A percentile compares a stretch with the other conserved stretches of the same genome.
Evolutionary conservation across 2,113 vertebrate genomes (phyloP).

Genomic region (Clarias magur): DNA sequence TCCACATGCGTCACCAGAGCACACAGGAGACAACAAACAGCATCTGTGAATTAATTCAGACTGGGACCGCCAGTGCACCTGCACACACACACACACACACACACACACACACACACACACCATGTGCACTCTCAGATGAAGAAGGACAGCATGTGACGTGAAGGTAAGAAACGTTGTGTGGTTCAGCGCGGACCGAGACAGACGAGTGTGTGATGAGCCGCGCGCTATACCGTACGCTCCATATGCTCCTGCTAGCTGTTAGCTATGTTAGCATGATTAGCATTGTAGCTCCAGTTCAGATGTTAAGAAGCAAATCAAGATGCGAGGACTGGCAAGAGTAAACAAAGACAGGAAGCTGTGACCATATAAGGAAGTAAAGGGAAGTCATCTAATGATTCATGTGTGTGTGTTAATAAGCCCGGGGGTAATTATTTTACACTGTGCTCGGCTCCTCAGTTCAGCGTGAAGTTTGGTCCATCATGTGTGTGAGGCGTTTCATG

Average conservation of each 20-base stretch:
- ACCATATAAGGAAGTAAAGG: not conserved
- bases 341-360: not conserved
- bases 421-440: not conserved
- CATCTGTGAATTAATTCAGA: constrained; percentile 8
- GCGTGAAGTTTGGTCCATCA: not conserved
- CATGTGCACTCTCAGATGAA: not conserved
- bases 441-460: not conserved
- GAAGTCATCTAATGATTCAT: not conserved
- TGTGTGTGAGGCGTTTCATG: not conserved
- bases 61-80: not conserved
- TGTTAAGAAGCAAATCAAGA: not conserved
- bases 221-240: not conserved
- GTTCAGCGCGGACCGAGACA: not conserved
- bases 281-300: not conserved
- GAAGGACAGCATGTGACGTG: not conserved
- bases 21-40: not conserved
- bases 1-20: not conserved
- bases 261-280: not conserved
- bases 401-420: not conserved
- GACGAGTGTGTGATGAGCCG: not conserved
- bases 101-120: not conserved
- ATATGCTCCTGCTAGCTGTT: not conserved
- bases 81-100: not conserved
- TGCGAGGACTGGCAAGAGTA: not conserved
- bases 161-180: not conserved